These are phyloP conservation scores for Proisotoma minuta DNA, from an alignment of 2,888 invertebrate species.

Conservation along the genomic window DNA sequence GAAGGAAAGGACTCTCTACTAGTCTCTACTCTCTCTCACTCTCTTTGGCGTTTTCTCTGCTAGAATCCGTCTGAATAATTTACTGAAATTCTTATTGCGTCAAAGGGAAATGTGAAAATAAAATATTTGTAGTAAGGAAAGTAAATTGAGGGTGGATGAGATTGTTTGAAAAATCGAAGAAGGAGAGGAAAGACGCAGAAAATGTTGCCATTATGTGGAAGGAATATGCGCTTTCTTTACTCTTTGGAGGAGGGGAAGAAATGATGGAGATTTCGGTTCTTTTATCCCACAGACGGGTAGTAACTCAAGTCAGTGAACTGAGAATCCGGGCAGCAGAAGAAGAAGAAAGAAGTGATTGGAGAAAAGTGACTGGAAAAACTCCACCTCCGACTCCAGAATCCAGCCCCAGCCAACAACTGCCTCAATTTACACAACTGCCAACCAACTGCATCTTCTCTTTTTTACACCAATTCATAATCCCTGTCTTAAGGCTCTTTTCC, in stretches of 20 bases:
- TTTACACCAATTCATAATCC: background rate
- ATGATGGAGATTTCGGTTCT: slow-evolving; percentile 12
- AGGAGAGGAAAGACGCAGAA: background rate
- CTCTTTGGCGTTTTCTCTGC: too few relatives aligned
- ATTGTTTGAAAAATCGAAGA: slow-evolving; percentile 9
- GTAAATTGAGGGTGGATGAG: background rate
- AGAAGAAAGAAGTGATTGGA: slow-evolving; percentile 37
- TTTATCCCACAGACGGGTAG: background rate
- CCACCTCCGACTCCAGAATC: slow-evolving; percentile 35
- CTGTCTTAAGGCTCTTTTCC: background rate
- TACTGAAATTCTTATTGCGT: too few relatives aligned
- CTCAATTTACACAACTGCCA: background rate
- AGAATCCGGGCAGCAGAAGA: slow-evolving; percentile 12
- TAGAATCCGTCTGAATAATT: too few relatives aligned
- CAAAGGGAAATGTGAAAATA: too few relatives aligned
- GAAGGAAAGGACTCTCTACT: too few relatives aligned
- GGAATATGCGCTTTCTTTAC: slow-evolving; percentile 13
- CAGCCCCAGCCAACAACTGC: background rate
- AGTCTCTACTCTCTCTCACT: too few relatives aligned
- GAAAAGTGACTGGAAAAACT: slow-evolving; percentile 45
- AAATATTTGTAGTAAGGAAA: background rate
- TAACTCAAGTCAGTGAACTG: background rate
- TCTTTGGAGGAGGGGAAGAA: slow-evolving; percentile 1
- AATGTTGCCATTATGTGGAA: background rate
- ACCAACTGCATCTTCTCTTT: too few relatives aligned